phyloP scores from a whole-genome alignment of 1,140 invertebrate genomes.

The Limonius californicus region DNA sequence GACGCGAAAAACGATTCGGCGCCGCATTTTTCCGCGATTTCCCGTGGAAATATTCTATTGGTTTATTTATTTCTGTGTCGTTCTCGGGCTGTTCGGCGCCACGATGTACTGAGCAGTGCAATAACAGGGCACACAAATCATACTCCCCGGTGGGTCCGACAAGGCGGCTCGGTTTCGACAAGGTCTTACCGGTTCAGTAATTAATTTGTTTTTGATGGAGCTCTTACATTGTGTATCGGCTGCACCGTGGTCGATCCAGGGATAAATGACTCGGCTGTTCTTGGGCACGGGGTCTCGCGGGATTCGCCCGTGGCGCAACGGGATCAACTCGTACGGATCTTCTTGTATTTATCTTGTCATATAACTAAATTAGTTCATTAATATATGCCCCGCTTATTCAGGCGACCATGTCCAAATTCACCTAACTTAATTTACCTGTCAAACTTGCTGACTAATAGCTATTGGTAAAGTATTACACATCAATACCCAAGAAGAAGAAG shows the following conservation, averaged over 20 bases:
- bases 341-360: slow-evolving; percentile 45
- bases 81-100: not conserved
- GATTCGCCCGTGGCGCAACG: slow-evolving; percentile 30
- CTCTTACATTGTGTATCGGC: slow-evolving; percentile 19
- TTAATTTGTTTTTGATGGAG: slow-evolving; percentile 43
- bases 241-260: slow-evolving; percentile 26
- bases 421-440: slow-evolving; percentile 10
- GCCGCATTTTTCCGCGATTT: too few species aligned
- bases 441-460: slow-evolving; percentile 5
- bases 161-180: slow-evolving; percentile 40
- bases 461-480: too few species aligned
- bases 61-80: slow-evolving; percentile 11
- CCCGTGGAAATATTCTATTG: not conserved
- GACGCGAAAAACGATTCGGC: too few species aligned
- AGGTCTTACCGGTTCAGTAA: slow-evolving; percentile 39
- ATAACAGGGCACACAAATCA: slow-evolving; percentile 41
- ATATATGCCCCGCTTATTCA: slow-evolving; percentile 28
- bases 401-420: slow-evolving; percentile 6
- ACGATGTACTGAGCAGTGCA: slow-evolving; percentile 24
- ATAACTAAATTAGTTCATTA: slow-evolving; percentile 45
- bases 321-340: slow-evolving; percentile 42
- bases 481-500: too few species aligned
- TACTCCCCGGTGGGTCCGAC: slow-evolving; percentile 35
- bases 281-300: slow-evolving; percentile 37
- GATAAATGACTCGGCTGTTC: slow-evolving; percentile 40